Evolutionary conservation across 2,113 vertebrate species (phyloP), one percentile per base, ranked within the genome.

Genomic region (Dascyllus trimaculatus): DNA sequence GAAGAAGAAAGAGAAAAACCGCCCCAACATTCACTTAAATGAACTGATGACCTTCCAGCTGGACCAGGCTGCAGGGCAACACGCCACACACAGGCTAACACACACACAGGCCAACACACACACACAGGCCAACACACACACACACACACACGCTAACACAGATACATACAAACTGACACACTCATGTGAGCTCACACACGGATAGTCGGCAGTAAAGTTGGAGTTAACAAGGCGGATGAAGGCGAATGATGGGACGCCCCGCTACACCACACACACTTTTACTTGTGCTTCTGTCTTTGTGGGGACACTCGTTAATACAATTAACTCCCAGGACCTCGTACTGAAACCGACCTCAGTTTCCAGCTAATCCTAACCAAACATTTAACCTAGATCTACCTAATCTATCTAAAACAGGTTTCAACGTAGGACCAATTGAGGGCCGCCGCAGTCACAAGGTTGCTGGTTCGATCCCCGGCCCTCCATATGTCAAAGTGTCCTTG

Each of bases 1-100:
- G 67, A 87, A 75, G 58, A 85, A 75, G 32, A 9, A 35, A 10
- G 9, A 10, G 65, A 79, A 67, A 77, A 63, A 82, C 59, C 43
- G 60, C 51, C 73, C 43, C 63, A 81, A 67, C 71, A 73, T 82
- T 75, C 63, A 85, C 57, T n/a, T 56, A 84, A 85, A 74, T 60
- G 60, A 85, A 83, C 81, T 72, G 72, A 84, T 77, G 85, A 90
- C 88, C 86, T 80, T 81, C 88, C 86, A 90, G 88, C 88, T 90
- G 88, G 86, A 90, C 84, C 64, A 69, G 81, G 83, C 85, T 80
- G 78, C 0, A 80, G 83, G 88, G 88, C 75, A 88, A 56, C 32
- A 9, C 73, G 72, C 84, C 62, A 82, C 64, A 60, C 64, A 61
- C 76, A 71, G 46, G 62, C 67, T 40, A 26, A 53, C 60, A 59